Conservation (phyloP, 1,140 invertebrate genomes). For the Thrips palmi region DNA sequence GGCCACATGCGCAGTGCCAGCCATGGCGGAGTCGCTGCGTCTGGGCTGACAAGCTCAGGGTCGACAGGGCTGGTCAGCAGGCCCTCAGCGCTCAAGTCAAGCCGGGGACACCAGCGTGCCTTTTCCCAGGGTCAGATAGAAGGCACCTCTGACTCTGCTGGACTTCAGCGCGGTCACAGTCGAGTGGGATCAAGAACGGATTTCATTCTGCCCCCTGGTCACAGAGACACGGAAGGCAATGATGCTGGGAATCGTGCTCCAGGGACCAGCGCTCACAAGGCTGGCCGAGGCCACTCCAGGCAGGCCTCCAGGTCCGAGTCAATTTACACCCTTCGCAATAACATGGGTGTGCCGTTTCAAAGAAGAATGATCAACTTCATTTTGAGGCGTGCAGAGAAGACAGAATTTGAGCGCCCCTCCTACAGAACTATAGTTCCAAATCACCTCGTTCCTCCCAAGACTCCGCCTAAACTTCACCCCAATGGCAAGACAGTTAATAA, state of each 20-base stretch:
- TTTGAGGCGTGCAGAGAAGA: constrained; percentile 11
- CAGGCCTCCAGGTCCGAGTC: constrained; percentile 58
- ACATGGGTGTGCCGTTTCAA: constrained; percentile 46
- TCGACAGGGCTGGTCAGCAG: constrained; percentile 24
- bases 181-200: constrained; percentile 69
- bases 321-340: constrained; percentile 66
- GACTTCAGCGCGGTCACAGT: constrained; percentile 41
- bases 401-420: constrained; percentile 37
- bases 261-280: constrained; percentile 18
- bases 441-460: constrained; percentile 53
- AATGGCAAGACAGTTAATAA: constrained; percentile 62
- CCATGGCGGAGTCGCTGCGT: constrained; percentile 42
- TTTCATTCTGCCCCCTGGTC: constrained; percentile 65
- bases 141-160: constrained; percentile 22
- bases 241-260: too few species aligned
- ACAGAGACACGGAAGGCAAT: constrained; percentile 27
- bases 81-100: constrained; percentile 45
- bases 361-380: constrained; percentile 38
- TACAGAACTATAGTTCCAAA: constrained; percentile 60
- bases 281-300: constrained; percentile 30
- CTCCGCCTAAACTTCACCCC: constrained; percentile 57
- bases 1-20: constrained; percentile 60
- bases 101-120: constrained; percentile 59
- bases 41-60: constrained; percentile 7
- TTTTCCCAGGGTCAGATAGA: constrained; percentile 71